These are phyloP conservation scores for Chouioia cunea DNA, from an alignment of 2,888 invertebrate genomes.

Conservation along the genomic window DNA sequence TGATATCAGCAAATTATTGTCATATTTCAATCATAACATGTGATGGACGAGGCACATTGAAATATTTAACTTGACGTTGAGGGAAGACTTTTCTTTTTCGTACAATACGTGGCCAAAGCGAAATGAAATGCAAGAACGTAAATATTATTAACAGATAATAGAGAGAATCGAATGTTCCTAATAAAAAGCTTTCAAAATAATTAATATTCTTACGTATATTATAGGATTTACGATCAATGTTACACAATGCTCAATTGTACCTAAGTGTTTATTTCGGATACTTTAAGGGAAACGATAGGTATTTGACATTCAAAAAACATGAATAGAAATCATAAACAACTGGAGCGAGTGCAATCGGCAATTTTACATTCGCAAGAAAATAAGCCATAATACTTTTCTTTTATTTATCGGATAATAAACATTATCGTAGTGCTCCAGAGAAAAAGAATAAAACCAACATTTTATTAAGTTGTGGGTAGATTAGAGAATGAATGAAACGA, in stretches of 20 bases:
- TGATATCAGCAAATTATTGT: constrained; percentile 7
- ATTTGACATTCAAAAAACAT: no score
- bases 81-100: constrained; percentile 37
- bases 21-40: neutral
- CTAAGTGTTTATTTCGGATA: constrained; percentile 44
- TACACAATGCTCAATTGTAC: constrained; percentile 39
- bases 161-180: constrained; percentile 47
- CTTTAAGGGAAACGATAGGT: constrained; percentile 18
- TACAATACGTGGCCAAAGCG: constrained; percentile 45
- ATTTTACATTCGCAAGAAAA: constrained; percentile 28
- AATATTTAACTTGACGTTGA: neutral
- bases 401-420: constrained; percentile 8
- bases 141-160: constrained; percentile 3
- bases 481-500: constrained; percentile 25
- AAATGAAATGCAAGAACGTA: constrained; percentile 39
- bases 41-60: constrained; percentile 1
- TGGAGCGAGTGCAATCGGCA: constrained; percentile 45
- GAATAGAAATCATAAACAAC: neutral
- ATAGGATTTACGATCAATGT: constrained; percentile 42
- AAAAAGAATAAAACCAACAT: neutral
- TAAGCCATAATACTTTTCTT: constrained; percentile 32
- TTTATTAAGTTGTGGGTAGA: constrained; percentile 12
- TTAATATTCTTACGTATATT: constrained; percentile 44
- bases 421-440: constrained; percentile 6
- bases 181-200: constrained; percentile 46